Conservation (phyloP, 2,888 invertebrate species). For the Axea sp. region DNA sequence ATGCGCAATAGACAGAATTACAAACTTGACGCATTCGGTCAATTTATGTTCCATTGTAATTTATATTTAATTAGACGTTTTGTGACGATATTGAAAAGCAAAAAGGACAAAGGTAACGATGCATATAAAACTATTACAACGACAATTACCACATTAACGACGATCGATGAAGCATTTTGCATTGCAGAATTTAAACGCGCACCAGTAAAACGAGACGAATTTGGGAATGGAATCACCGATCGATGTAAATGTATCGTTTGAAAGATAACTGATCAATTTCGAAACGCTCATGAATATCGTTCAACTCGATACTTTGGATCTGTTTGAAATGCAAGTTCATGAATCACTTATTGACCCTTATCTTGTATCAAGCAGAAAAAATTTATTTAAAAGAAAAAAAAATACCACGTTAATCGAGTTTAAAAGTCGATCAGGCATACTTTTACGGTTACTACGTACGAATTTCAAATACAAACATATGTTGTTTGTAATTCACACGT, state of each 20-base stretch:
- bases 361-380: constrained; percentile 4
- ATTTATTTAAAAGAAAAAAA: not conserved
- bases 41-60: too few relatives aligned
- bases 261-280: not conserved
- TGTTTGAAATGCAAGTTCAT: constrained; percentile 27
- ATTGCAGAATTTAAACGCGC: too few relatives aligned
- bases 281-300: constrained; percentile 1
- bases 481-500: constrained; percentile 5
- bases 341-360: constrained; percentile 31
- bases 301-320: not conserved
- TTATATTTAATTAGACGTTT: too few relatives aligned
- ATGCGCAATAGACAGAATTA: too few relatives aligned
- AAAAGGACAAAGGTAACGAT: too few relatives aligned
- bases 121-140: too few relatives aligned
- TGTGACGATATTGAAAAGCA: too few relatives aligned
- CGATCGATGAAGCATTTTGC: too few relatives aligned
- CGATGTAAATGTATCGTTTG: constrained; percentile 1
- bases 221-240: too few relatives aligned
- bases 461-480: constrained; percentile 5
- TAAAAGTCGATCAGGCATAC: not conserved
- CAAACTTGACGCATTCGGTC: too few relatives aligned
- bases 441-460: constrained; percentile 1
- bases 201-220: too few relatives aligned
- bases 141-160: too few relatives aligned
- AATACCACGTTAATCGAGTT: not conserved